Percentiles rank a stretch among this genome's conserved stretches.
These are phyloP conservation scores for Lucilia cuprina DNA, from an alignment of 1,140 invertebrate genomes.

Conservation along the genomic window DNA sequence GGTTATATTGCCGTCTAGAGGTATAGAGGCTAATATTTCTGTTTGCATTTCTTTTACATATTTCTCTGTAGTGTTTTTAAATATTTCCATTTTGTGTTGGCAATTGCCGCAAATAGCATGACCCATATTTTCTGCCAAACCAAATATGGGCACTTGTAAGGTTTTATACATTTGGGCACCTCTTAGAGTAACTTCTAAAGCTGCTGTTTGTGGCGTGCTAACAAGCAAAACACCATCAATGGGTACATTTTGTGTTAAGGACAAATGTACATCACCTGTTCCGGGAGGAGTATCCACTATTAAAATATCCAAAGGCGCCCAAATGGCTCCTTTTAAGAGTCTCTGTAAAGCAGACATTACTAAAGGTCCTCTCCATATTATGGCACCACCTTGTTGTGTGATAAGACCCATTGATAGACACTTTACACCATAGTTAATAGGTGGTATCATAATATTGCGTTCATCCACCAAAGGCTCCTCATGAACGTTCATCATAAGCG, in stretches of 20 bases:
- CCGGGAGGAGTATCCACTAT: constrained; percentile 91
- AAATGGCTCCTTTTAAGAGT: constrained; percentile 81
- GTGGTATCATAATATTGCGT: constrained; percentile 82
- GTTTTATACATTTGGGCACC: constrained; percentile 84
- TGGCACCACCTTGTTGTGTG: constrained; percentile 77
- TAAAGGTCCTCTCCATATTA: constrained; percentile 91
- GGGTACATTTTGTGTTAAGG: constrained; percentile 85
- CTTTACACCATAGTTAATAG: constrained; percentile 90
- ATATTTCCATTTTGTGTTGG: constrained; percentile 68
- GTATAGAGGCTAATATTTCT: constrained; percentile 75
- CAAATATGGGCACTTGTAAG: constrained; percentile 79
- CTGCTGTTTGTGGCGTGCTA: constrained; percentile 84
- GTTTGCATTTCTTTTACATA: constrained; percentile 67
- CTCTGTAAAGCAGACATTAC: constrained; percentile 93
- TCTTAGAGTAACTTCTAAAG: constrained; percentile 80
- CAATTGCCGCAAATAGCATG: constrained; percentile 77
- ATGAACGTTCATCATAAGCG: constrained; percentile 88
- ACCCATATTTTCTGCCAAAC: constrained; percentile 88
- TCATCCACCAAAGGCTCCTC: constrained; percentile 77
- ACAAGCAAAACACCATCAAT: constrained; percentile 81
- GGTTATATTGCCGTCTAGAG: constrained; percentile 75
- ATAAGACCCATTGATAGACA: constrained; percentile 95
- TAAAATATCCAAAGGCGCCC: constrained; percentile 82
- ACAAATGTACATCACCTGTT: constrained; percentile 89
- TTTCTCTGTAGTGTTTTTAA: constrained; percentile 67